Conservation (phyloP, 2,888 invertebrate genomes). For the Tortricodes alternella region DNA sequence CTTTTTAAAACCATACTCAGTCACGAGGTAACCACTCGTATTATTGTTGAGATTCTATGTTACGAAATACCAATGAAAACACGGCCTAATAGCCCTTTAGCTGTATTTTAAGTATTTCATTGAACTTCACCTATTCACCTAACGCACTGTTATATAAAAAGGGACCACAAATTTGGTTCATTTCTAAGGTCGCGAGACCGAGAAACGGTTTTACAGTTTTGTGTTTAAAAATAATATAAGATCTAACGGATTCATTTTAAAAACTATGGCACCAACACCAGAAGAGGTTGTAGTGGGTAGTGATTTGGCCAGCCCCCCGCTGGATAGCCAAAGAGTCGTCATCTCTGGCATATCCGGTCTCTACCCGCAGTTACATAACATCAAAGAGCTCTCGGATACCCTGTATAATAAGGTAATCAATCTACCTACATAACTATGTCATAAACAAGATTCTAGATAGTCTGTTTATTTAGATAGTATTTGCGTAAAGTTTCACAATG, state of each 20-base stretch:
- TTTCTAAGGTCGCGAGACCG: background rate
- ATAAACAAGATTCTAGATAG: no score
- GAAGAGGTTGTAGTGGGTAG: conserved; percentile 8
- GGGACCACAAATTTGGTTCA: background rate
- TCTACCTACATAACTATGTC: no score
- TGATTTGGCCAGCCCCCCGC: background rate
- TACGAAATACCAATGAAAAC: no score
- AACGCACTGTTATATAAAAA: background rate
- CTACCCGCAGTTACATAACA: conserved; percentile 44
- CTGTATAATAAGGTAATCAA: conserved; percentile 57
- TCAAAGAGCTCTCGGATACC: conserved; percentile 49
- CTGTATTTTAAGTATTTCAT: no score
- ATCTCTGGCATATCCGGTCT: conserved; percentile 55
- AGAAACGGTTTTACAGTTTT: background rate
- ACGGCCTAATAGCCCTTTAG: no score
- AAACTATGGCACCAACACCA: conserved; percentile 27
- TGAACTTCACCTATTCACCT: background rate
- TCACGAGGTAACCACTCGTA: no score
- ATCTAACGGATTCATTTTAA: background rate
- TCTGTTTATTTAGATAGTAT: background rate
- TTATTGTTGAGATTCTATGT: no score
- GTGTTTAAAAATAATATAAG: background rate
- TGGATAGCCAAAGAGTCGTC: conserved; percentile 39
- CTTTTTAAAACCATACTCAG: no score
- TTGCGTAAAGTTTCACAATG: no score